These are phyloP conservation scores for Conops quadrifasciatus DNA, from an alignment of 2,888 invertebrate species.

Conservation along the genomic window DNA sequence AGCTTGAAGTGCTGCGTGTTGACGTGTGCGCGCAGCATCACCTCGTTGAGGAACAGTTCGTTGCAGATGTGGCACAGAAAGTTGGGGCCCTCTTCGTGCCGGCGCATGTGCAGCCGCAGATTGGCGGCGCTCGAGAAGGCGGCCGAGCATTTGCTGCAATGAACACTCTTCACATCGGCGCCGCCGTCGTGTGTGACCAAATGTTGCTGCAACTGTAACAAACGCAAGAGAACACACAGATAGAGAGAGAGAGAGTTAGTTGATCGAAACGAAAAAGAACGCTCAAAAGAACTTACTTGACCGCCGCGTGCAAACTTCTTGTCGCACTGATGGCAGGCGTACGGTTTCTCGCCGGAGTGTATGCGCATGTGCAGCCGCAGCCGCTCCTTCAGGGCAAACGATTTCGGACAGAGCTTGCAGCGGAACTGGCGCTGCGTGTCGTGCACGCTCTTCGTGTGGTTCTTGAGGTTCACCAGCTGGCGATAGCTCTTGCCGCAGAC, in stretches of 20 bases:
- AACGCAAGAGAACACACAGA: background rate
- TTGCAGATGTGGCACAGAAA: slow-evolving; percentile 83
- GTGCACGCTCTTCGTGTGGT: slow-evolving; percentile 67
- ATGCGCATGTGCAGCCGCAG: slow-evolving; percentile 76
- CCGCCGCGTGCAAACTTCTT: slow-evolving; percentile 78
- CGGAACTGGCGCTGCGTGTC: slow-evolving; percentile 67
- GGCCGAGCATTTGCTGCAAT: slow-evolving; percentile 76
- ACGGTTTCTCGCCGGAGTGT: slow-evolving; percentile 77
- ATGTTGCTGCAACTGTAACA: slow-evolving; percentile 69
- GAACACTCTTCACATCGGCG: slow-evolving; percentile 64
- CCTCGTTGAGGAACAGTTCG: slow-evolving; percentile 77
- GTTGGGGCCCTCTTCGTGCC: slow-evolving; percentile 79
- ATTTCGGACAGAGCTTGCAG: slow-evolving; percentile 79
- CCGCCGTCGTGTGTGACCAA: slow-evolving; percentile 71
- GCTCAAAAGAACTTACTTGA: slow-evolving; percentile 67
- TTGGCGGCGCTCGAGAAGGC: slow-evolving; percentile 75
- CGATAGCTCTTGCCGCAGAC: slow-evolving; percentile 73
- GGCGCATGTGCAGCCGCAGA: slow-evolving; percentile 72
- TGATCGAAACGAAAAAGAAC: background rate
- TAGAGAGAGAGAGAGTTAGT: background rate
- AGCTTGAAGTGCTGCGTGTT: slow-evolving; percentile 78
- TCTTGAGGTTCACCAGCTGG: slow-evolving; percentile 72
- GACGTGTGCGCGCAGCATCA: slow-evolving; percentile 77
- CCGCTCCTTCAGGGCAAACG: slow-evolving; percentile 79
- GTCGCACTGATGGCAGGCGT: slow-evolving; percentile 71